phyloP scores from a whole-genome alignment of 2,113 vertebrate species.

The Tamias sibiricus region DNA sequence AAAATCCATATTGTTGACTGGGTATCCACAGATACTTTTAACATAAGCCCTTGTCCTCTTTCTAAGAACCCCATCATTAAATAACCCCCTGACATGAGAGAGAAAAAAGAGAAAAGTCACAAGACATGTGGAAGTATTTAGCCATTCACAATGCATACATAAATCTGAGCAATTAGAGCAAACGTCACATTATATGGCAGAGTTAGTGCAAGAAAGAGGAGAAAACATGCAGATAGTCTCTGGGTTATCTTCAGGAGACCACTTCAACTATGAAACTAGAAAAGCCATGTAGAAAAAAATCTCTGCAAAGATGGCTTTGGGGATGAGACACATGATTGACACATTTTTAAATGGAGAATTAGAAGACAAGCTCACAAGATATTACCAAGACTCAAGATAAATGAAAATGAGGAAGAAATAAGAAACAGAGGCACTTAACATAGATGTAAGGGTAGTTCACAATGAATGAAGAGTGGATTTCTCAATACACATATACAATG shows the following conservation, averaged over 20 bases:
- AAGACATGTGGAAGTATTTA: slow-evolving; percentile 15
- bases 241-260: neutral
- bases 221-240: neutral
- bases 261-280: neutral
- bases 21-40: neutral
- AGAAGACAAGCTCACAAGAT: neutral
- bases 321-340: neutral
- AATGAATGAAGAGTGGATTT: neutral
- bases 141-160: neutral
- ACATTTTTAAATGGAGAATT: slow-evolving; percentile 11
- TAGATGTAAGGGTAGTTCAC: neutral
- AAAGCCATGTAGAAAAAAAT: neutral
- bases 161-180: slow-evolving; percentile 54
- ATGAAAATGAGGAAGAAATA: neutral
- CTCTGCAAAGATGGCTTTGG: neutral
- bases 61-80: neutral
- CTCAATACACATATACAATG: neutral
- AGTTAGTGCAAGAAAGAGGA: slow-evolving; percentile 8
- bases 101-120: neutral
- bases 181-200: neutral
- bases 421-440: neutral
- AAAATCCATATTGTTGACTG: too few relatives aligned
- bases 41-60: neutral
- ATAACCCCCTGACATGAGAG: neutral
- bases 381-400: neutral